Evolutionary conservation across 2,113 vertebrate genomes (phyloP).

Genomic region (Lipotes vexillifer): DNA sequence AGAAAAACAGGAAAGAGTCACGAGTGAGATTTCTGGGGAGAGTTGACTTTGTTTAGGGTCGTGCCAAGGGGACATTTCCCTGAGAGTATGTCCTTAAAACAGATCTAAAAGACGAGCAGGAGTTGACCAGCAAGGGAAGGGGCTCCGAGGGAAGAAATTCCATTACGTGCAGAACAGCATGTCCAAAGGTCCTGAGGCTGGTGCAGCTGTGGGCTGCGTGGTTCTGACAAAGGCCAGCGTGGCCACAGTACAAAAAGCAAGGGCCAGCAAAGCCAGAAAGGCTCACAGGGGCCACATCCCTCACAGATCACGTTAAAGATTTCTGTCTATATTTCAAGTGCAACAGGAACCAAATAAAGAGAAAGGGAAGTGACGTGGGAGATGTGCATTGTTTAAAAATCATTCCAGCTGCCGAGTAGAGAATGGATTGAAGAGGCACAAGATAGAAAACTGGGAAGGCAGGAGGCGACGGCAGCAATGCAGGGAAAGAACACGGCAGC

Average conservation of each 20-base stretch:
- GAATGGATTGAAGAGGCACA: neutral
- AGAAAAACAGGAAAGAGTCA: neutral
- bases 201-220: neutral
- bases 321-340: neutral
- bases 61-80: neutral
- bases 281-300: neutral
- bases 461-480: rapidly evolving
- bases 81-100: neutral
- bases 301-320: neutral
- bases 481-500: neutral
- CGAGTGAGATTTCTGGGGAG: neutral
- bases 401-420: neutral
- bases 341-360: neutral
- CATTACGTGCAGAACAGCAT: neutral
- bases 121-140: neutral
- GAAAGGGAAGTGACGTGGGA: neutral
- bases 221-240: neutral
- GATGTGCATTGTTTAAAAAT: neutral
- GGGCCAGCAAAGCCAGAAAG: neutral
- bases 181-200: neutral
- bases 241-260: neutral
- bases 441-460: neutral
- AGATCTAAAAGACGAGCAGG: neutral
- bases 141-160: neutral
- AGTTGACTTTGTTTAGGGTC: neutral